Conservation (phyloP, 2,888 invertebrate species). For the Xestia c-nigrum region DNA sequence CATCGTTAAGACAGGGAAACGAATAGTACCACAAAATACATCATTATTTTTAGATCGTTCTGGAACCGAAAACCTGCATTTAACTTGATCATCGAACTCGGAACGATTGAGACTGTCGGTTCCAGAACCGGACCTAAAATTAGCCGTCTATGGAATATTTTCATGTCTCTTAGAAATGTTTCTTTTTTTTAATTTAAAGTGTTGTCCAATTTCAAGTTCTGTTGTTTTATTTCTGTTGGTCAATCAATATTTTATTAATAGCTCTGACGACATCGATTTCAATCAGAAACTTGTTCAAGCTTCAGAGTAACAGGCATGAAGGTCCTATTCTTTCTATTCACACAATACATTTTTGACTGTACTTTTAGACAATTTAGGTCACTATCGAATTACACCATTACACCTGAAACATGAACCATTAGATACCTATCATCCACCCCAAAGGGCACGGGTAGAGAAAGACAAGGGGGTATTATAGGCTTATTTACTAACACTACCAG, state of each 20-base stretch:
- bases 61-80: too few relatives aligned
- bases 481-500: neutral
- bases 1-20: constrained; percentile 4
- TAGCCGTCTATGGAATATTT: too few relatives aligned
- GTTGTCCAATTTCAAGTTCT: neutral
- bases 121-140: too few relatives aligned
- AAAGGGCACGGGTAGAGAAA: neutral
- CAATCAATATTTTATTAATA: constrained; percentile 15
- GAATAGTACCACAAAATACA: neutral
- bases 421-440: neutral
- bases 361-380: neutral
- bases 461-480: neutral
- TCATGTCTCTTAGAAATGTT: neutral
- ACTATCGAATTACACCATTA: neutral
- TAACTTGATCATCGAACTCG: too few relatives aligned
- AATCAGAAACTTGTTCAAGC: constrained; percentile 8
- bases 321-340: neutral
- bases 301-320: neutral
- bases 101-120: too few relatives aligned
- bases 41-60: too few relatives aligned
- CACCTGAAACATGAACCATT: neutral
- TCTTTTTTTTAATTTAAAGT: neutral
- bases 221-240: neutral
- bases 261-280: neutral
- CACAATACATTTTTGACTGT: neutral